Base-by-base conservation (phyloP, 2,113 vertebrate species). In the Semnopithecus entellus region DNA sequence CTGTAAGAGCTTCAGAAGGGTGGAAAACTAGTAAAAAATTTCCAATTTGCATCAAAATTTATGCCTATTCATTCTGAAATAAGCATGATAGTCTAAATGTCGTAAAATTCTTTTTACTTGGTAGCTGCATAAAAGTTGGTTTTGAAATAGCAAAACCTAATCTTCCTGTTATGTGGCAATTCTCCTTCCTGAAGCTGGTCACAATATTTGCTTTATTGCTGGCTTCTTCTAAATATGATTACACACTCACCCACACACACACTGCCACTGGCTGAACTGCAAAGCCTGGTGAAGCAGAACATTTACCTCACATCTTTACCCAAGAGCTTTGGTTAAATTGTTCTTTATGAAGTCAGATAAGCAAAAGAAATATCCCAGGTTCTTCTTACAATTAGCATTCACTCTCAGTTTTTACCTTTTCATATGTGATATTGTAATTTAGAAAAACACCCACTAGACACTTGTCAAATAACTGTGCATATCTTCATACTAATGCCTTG, bases 341-440 rank as follows among this genome's bases (percentile, higher is more conserved):
- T 72, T 82, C 23, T 50, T 79, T 20, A 1, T 22, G 86, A 98
- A 92, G 55, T 92, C 18, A 80, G 48, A 84, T 1, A 86, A 82
- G 35, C 0, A 3, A 45, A 79, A 20, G 87, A 55, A 85, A 18
- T 73, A 40, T 40, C 0, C 0, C 88, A 40, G 27, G 18, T 76
- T 90, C 85, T 55, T 68, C 84, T 7, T 1, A 2, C 5, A 8
- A 45, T 94, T 72, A 88, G 30, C 84, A 89, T 70, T 90, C 90
- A 30, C 5, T 5, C 80, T 85, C 7, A 0, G 84, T 35, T 92
- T 94, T 91, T 66, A 76, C 84, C 96, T 97, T 99, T 98, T 98
- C 97, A 96, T 96, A 96, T 94, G 97, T 95, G 98, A 98, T 88
- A 94, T 96, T 90, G 98, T 98, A 98, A 99, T 99, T 99, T 98